Percentiles rank a stretch among this genome's conserved stretches.
phyloP scores from a whole-genome alignment of 2,113 vertebrate species.

The Lophura nycthemera region DNA sequence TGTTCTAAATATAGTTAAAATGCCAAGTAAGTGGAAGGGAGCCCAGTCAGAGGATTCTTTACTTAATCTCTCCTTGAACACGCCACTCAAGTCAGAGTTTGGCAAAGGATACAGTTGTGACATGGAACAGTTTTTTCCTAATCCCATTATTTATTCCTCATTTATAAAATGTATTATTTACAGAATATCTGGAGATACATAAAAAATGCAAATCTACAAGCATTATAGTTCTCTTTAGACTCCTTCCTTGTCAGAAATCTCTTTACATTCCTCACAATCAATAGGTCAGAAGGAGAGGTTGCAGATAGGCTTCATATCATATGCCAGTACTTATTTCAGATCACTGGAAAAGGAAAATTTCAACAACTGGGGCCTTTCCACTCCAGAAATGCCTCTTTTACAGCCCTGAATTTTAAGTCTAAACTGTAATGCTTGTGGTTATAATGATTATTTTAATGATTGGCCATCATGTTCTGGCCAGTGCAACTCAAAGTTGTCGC shows the following conservation, averaged over 20 bases:
- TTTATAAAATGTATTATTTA: conserved; percentile 34
- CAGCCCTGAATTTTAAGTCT: neutral
- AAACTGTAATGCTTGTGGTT: neutral
- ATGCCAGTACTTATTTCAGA: neutral
- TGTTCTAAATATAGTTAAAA: conserved; percentile 22
- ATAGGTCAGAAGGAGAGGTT: conserved; percentile 11
- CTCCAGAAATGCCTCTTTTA: neutral
- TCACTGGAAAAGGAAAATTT: conserved; percentile 3
- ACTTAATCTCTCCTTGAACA: conserved; percentile 12
- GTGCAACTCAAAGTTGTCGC: neutral
- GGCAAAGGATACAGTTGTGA: neutral
- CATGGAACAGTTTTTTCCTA: neutral
- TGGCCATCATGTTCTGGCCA: fast-evolving
- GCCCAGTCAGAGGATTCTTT: neutral
- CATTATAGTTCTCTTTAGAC: neutral
- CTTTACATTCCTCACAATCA: neutral
- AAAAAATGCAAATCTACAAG: conserved; percentile 8
- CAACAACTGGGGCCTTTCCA: neutral
- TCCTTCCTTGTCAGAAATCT: conserved; percentile 24
- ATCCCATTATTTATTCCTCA: conserved; percentile 1
- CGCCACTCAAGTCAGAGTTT: conserved; percentile 26
- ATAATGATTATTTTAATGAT: neutral
- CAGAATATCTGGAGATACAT: neutral
- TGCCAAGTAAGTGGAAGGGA: neutral
- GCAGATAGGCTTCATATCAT: neutral